Evolutionary conservation across 2,888 invertebrate species (phyloP).

Genomic region (Pilophorus perplexus): DNA sequence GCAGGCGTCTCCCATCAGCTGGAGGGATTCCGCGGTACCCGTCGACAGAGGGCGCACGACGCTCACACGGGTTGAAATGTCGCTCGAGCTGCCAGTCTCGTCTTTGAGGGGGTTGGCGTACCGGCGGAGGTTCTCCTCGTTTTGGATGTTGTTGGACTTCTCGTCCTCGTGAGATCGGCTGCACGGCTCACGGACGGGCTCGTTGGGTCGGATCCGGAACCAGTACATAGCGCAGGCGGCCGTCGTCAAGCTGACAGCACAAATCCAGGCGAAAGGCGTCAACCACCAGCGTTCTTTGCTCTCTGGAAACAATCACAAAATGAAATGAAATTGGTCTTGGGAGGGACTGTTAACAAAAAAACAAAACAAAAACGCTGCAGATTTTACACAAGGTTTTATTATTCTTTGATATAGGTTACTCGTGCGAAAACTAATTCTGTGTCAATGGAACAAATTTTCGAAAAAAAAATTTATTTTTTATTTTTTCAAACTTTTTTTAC

Average conservation of each 20-base stretch:
- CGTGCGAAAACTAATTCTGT: too few species aligned
- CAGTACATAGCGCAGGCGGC: conserved; percentile 55
- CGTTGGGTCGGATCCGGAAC: conserved; percentile 57
- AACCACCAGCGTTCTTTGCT: conserved; percentile 12
- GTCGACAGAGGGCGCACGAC: conserved; percentile 55
- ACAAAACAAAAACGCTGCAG: too few species aligned
- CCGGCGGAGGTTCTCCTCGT: conserved; percentile 82
- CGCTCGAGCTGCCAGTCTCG: conserved; percentile 49
- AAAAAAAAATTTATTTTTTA: too few species aligned
- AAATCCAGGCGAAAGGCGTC: not conserved
- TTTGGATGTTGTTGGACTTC: conserved; percentile 86
- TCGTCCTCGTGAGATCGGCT: conserved; percentile 68
- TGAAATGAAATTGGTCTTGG: not conserved
- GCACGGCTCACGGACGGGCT: conserved; percentile 51
- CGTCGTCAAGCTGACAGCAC: not conserved
- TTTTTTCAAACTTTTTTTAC: too few species aligned
- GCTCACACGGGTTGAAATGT: conserved; percentile 51
- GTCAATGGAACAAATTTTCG: too few species aligned
- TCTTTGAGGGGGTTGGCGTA: conserved; percentile 77
- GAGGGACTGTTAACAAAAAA: not conserved
- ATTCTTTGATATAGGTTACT: too few species aligned
- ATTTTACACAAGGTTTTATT: too few species aligned
- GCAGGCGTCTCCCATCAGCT: conserved; percentile 59
- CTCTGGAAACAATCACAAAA: not conserved
- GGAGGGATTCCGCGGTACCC: conserved; percentile 60